Percentiles rank a stretch among this genome's conserved stretches.
Evolutionary conservation across 2,888 invertebrate genomes (phyloP).

Genomic region (Sphaerophoria taeniata): DNA sequence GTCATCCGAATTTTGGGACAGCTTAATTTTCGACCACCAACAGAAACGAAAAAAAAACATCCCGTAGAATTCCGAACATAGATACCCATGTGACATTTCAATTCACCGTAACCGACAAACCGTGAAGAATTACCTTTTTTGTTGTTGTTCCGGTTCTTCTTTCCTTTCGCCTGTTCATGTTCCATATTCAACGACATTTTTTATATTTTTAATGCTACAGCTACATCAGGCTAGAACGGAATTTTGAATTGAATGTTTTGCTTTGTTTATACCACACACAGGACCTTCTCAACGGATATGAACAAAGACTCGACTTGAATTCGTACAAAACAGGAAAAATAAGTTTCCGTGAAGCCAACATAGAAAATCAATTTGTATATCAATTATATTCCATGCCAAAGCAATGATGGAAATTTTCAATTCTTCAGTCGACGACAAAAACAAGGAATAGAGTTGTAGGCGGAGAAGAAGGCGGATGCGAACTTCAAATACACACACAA

Average conservation of each 20-base stretch:
- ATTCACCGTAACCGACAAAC: conserved; percentile 69
- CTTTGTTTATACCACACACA: conserved; percentile 57
- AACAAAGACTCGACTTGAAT: neutral
- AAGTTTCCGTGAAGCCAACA: conserved; percentile 67
- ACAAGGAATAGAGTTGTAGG: conserved; percentile 24
- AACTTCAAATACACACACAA: conserved; percentile 51
- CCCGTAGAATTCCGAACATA: neutral
- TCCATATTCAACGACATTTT: neutral
- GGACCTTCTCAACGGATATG: conserved; percentile 42
- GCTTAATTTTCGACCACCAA: conserved; percentile 60
- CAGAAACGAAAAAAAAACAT: conserved; percentile 30
- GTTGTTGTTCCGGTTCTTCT: conserved; percentile 56
- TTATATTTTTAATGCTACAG: conserved; percentile 22
- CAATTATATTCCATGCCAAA: conserved; percentile 71
- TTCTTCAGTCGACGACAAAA: conserved; percentile 41
- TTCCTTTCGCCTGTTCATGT: neutral
- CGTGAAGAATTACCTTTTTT: conserved; percentile 70
- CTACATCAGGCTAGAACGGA: neutral
- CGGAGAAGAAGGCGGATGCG: conserved; percentile 34
- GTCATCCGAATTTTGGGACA: conserved; percentile 13
- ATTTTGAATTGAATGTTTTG: conserved; percentile 36
- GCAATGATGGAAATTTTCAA: conserved; percentile 66
- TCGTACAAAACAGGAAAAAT: conserved; percentile 46
- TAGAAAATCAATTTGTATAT: conserved; percentile 74
- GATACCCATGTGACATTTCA: conserved; percentile 66